Evolutionary conservation across 2,888 invertebrate species (phyloP), one percentile per base, ranked within the genome.

Genomic region (Xylophagus ater): DNA sequence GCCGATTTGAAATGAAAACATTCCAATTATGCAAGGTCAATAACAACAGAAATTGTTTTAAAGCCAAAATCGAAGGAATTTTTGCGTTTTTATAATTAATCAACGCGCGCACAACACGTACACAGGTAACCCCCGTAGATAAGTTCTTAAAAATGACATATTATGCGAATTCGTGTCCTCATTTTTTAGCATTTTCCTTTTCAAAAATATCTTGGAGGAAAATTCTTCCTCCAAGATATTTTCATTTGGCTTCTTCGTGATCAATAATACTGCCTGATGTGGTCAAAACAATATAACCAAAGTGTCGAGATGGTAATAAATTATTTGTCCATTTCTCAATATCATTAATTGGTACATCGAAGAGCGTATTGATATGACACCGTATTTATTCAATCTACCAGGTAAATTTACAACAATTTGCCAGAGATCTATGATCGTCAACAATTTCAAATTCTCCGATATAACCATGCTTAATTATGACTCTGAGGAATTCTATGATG

Each of bases 401-500:
- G 93, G 97, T 37, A 99, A 78, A 67, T 98, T 97, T 32, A 99
- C 98, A 40, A 99, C 97, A 58, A 99, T 96, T 69, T 99, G 99
- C 45, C 97, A n/a, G 96, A 54, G 94, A 87, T 66, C 98, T 80
- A 69, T 99, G 98, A 62, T 99, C 97, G 68, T 98, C 98, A 41
- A 98, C 93, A 53, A 98, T 92, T 72, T 98, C 98, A 67, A 98
- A 98, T 72, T 98, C 98, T 44, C 96, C 97, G 65, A 98, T 98
- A 67, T 98, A 98, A 51, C 96, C 98, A 73, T 99, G 96, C 70
- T 94, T 97, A 97, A 99, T 99, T 98, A 99, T 99, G 55, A 99
- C 98, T 53, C 93, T 93, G 55, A 99, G 73, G 68, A 99, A 99
- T 69, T 93, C 90, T 61, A 97, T 82, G 56, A 98, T 94, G 51